These are phyloP conservation scores for Tillus elongatus DNA, from an alignment of 2,888 invertebrate species.

Conservation along the genomic window DNA sequence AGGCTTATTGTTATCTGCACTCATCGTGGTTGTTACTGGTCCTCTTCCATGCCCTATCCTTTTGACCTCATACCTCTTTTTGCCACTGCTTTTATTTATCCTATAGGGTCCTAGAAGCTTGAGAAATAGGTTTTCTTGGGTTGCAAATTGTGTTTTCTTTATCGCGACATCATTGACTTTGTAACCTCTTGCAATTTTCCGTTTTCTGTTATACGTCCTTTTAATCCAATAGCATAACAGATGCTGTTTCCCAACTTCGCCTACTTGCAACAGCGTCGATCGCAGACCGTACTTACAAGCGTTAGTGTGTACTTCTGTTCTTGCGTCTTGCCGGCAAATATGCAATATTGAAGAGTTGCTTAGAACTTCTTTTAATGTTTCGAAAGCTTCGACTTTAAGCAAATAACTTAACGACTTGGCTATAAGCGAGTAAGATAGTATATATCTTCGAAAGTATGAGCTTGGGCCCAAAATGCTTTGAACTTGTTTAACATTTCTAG, in stretches of 20 bases:
- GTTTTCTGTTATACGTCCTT: conserved; percentile 24
- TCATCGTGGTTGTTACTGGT: not conserved
- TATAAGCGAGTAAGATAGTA: conserved; percentile 26
- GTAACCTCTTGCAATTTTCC: conserved; percentile 22
- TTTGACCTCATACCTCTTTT: conserved; percentile 33
- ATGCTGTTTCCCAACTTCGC: conserved; percentile 15
- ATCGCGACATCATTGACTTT: conserved; percentile 27
- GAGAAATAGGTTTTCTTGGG: conserved; percentile 29
- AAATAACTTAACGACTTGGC: conserved; percentile 31
- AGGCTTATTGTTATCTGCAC: conserved; percentile 4
- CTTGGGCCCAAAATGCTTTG: conserved; percentile 32
- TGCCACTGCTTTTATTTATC: conserved; percentile 19
- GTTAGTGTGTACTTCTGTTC: conserved; percentile 18
- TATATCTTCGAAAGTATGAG: conserved; percentile 33
- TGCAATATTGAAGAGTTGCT: conserved; percentile 16
- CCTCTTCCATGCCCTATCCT: not conserved
- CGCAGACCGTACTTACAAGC: conserved; percentile 19
- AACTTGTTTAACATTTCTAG: conserved; percentile 23
- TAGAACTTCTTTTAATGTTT: conserved; percentile 16
- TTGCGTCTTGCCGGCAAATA: conserved; percentile 18
- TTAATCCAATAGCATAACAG: conserved; percentile 24
- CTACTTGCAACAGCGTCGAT: conserved; percentile 16
- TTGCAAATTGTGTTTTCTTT: conserved; percentile 33
- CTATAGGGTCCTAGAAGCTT: conserved; percentile 33
- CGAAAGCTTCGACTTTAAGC: conserved; percentile 19